phyloP scores from a whole-genome alignment of 2,797 vertebrate species.

The Microchirus variegatus region DNA sequence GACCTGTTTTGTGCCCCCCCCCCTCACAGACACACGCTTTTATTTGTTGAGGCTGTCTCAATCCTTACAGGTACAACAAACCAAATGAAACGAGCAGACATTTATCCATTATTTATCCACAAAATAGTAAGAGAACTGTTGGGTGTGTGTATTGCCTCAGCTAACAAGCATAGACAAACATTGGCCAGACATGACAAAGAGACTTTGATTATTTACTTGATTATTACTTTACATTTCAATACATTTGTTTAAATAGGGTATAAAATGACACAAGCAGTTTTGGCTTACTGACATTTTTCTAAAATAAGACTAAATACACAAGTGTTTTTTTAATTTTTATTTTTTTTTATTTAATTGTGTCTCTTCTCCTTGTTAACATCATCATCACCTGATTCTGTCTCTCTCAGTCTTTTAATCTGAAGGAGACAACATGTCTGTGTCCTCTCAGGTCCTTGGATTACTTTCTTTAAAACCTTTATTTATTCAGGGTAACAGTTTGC shows the following conservation, averaged over 20 bases:
- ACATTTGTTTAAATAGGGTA: conserved; percentile 20
- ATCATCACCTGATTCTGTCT: conserved; percentile 16
- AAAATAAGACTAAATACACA: conserved; percentile 20
- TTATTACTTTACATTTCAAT: conserved; percentile 18
- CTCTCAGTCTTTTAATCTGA: conserved; percentile 12
- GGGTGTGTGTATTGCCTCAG: not conserved
- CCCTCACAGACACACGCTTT: no score
- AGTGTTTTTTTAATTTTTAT: conserved; percentile 8
- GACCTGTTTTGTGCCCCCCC: no score
- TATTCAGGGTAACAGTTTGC: conserved; percentile 38
- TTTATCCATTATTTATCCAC: not conserved
- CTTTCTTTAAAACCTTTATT: conserved; percentile 38
- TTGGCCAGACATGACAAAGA: not conserved
- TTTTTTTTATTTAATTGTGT: conserved; percentile 28
- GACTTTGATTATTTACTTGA: not conserved
- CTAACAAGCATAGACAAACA: conserved; percentile 7
- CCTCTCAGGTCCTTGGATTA: conserved; percentile 39
- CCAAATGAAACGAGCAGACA: not conserved
- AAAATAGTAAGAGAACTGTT: not conserved
- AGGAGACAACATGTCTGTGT: conserved; percentile 64
- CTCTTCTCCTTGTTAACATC: conserved; percentile 43
- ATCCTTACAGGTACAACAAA: conserved; percentile 16
- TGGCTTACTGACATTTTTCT: conserved; percentile 20
- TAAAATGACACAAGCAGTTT: not conserved
- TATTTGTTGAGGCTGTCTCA: no score